A percentile compares a stretch with the other conserved stretches of the same genome.
Conservation (phyloP, 2,888 invertebrate genomes). For the Limenitis camilla region DNA sequence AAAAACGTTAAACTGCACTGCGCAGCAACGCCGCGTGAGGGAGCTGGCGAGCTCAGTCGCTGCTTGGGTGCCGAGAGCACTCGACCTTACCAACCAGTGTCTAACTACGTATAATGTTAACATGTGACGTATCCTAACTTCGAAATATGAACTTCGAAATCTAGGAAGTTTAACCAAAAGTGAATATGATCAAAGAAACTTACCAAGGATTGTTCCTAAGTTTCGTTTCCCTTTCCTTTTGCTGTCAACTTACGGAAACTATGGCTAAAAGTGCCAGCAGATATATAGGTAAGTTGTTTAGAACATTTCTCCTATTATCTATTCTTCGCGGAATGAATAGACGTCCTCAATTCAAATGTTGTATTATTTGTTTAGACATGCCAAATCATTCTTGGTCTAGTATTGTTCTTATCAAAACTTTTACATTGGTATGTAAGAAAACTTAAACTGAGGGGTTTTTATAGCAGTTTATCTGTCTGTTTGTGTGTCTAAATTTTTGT, state of each 20-base stretch:
- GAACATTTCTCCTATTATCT: not conserved
- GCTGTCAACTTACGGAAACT: constrained; percentile 67
- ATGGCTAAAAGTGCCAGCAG: constrained; percentile 67
- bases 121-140: constrained; percentile 22
- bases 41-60: constrained; percentile 41
- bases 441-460: no score
- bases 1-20: constrained; percentile 50
- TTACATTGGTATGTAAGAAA: no score
- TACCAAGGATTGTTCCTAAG: constrained; percentile 67
- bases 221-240: constrained; percentile 66
- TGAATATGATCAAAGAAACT: constrained; percentile 62
- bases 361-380: no score
- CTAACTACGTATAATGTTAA: constrained; percentile 26
- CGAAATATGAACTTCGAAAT: constrained; percentile 19
- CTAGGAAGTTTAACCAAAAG: constrained; percentile 25
- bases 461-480: no score
- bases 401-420: no score
- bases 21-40: constrained; percentile 42
- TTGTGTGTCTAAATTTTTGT: no score
- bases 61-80: constrained; percentile 50
- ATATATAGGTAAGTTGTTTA: constrained; percentile 55
- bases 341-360: not conserved
- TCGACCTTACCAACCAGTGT: constrained; percentile 47
- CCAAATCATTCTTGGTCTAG: no score
- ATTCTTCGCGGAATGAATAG: not conserved